These are phyloP conservation scores for Cynopterus sphinx DNA, from an alignment of 2,797 vertebrate genomes.

Conservation along the genomic window DNA sequence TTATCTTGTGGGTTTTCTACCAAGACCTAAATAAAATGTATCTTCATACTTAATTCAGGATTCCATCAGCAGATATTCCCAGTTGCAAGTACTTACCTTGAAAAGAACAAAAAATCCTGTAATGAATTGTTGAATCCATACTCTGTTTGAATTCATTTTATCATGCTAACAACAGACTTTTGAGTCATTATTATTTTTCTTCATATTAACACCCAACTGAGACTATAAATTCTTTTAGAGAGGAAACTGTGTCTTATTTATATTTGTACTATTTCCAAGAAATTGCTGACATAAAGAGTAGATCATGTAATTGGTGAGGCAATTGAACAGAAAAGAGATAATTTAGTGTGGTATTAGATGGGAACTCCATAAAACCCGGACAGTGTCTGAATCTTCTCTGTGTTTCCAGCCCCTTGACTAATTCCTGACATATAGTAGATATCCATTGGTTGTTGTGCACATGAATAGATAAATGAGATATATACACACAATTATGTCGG, in stretches of 20 bases:
- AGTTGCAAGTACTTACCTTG: not conserved
- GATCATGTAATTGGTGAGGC: not conserved
- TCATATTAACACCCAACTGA: not conserved
- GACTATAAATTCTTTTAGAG: not conserved
- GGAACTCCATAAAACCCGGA: not conserved
- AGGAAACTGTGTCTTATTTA: not conserved
- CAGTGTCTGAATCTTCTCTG: not conserved
- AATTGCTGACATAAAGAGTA: not conserved
- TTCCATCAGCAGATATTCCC: not conserved
- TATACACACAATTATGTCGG: rapidly evolving
- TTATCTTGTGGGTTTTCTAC: not conserved
- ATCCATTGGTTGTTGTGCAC: not conserved
- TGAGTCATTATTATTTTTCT: not conserved
- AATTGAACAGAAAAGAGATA: not conserved
- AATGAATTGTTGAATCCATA: not conserved
- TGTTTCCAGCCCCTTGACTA: not conserved
- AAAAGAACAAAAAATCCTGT: not conserved
- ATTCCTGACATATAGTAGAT: not conserved
- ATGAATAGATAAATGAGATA: not conserved
- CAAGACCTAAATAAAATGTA: not conserved
- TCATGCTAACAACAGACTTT: not conserved
- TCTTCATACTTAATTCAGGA: not conserved
- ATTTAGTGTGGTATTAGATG: not conserved
- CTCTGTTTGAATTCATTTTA: not conserved
- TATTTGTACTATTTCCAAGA: not conserved